These are phyloP conservation scores for Gambusia affinis DNA, from an alignment of 2,113 vertebrate genomes.

Conservation along the genomic window DNA sequence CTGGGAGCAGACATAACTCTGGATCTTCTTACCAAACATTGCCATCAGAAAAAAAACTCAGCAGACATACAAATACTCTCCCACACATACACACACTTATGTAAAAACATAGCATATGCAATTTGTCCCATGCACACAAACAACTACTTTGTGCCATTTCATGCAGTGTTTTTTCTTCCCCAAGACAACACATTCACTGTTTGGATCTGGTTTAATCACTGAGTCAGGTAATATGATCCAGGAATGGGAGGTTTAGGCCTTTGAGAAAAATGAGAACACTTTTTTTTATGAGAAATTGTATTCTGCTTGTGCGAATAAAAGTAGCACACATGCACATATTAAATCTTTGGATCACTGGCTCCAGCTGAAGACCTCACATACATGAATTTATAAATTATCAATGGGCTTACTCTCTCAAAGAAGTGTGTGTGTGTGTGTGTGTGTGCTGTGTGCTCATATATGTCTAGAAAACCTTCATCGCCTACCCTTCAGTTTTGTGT, in stretches of 20 bases:
- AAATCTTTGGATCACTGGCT: constrained; percentile 56
- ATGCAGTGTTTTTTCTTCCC: not conserved
- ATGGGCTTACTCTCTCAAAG: constrained; percentile 43
- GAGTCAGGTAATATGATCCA: constrained; percentile 14
- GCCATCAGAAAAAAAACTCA: constrained; percentile 64
- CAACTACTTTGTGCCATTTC: constrained; percentile 38
- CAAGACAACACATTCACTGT: constrained; percentile 16
- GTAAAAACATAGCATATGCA: constrained; percentile 13
- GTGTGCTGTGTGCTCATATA: constrained; percentile 15
- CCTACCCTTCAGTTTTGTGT: constrained; percentile 62
- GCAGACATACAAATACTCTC: constrained; percentile 39
- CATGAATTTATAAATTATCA: constrained; percentile 67
- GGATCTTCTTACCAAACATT: constrained; percentile 72
- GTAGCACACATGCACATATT: constrained; percentile 22
- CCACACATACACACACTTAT: not conserved
- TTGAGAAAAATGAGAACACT: constrained; percentile 15
- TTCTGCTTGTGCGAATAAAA: constrained; percentile 23
- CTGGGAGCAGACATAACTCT: constrained; percentile 71
- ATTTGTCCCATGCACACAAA: constrained; percentile 9
- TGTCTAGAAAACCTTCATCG: constrained; percentile 37
- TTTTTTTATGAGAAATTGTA: not conserved
- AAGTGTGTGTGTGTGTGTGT: constrained; percentile 22
- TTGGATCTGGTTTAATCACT: constrained; percentile 25
- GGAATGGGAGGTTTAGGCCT: not conserved
- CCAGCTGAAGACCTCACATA: constrained; percentile 42